Evolutionary conservation across 2,888 invertebrate genomes (phyloP).

Genomic region (Agrenia bidenticulata): DNA sequence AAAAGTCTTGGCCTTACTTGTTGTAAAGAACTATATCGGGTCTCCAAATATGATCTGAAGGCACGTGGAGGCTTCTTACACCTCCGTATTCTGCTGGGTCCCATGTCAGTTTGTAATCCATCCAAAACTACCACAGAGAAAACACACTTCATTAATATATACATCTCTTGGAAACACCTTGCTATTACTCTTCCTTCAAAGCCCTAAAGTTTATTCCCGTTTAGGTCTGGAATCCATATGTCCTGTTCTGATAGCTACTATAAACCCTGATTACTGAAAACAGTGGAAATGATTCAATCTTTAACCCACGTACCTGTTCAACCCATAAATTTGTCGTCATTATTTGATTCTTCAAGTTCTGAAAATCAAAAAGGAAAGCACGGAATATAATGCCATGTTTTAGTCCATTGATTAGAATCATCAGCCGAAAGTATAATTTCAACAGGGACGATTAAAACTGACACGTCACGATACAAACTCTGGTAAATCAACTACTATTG

Average conservation of each 20-base stretch:
- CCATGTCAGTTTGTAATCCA: constrained; percentile 79
- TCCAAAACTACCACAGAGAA: constrained; percentile 69
- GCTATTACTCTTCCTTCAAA: no score
- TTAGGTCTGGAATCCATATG: no score
- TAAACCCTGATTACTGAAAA: no score
- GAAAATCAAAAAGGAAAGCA: constrained; percentile 57
- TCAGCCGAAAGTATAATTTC: no score
- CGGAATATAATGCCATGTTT: no score
- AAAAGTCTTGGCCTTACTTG: constrained; percentile 64
- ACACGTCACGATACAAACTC: no score
- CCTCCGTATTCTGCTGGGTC: constrained; percentile 82
- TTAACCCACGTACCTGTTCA: constrained; percentile 57
- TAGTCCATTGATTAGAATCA: no score
- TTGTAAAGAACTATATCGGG: constrained; percentile 81
- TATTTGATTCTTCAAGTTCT: constrained; percentile 70
- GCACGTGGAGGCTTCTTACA: constrained; percentile 80
- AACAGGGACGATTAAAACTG: no score
- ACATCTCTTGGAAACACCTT: no score
- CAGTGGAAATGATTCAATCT: no score
- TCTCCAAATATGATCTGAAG: constrained; percentile 80
- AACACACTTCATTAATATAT: neutral
- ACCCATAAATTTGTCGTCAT: constrained; percentile 70
- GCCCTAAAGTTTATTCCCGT: neutral
- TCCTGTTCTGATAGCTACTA: no score
- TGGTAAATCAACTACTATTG: no score